Conservation (phyloP, 2,113 vertebrate species). For the Equus przewalskii region DNA sequence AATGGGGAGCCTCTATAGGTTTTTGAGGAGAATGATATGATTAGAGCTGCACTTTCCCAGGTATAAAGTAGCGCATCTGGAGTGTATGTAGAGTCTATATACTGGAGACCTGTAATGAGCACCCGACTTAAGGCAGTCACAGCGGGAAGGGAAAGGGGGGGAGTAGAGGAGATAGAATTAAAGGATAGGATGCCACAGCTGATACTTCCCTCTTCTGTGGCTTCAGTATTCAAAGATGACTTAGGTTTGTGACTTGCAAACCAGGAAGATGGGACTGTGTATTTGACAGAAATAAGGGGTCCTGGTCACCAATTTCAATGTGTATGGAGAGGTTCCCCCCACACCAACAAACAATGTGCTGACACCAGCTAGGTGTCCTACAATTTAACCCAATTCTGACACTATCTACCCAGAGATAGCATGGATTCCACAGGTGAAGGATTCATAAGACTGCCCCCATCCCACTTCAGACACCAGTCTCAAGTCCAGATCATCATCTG, state of each 20-base stretch:
- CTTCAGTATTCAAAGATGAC: background rate
- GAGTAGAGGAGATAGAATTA: background rate
- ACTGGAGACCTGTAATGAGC: background rate
- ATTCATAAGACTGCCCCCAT: no score
- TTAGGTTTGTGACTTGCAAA: background rate
- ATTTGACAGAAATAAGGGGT: background rate
- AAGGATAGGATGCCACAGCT: background rate
- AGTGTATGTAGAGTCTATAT: background rate
- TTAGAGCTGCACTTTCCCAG: background rate
- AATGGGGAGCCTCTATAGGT: background rate
- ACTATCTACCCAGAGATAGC: background rate
- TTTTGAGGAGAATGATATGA: background rate
- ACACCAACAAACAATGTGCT: background rate
- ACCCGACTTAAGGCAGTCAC: background rate
- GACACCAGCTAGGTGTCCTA: background rate
- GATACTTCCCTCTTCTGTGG: background rate
- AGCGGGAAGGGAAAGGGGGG: background rate
- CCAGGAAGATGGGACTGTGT: background rate
- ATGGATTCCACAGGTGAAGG: background rate
- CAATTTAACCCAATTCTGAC: background rate
- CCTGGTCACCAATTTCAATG: background rate
- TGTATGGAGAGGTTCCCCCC: no score
- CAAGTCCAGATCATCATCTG: background rate
- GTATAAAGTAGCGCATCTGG: background rate
- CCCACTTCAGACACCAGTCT: background rate